Conservation (phyloP, 2,113 vertebrate species). For the Sminthopsis crassicaudata region DNA sequence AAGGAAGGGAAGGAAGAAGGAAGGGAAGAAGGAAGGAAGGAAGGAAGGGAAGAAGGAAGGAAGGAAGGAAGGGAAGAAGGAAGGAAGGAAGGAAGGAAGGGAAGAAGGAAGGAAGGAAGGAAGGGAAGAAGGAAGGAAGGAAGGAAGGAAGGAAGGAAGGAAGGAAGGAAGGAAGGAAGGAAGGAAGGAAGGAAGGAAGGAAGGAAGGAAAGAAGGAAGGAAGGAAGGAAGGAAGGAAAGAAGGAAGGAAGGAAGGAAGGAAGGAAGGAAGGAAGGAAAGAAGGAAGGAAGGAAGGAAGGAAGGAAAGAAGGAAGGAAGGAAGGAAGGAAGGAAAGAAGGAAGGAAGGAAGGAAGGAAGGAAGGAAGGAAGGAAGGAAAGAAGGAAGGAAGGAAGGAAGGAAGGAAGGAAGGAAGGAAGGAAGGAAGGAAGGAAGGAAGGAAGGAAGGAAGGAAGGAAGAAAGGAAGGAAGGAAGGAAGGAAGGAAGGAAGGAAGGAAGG, state of each 20-base stretch:
- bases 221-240: rapidly evolving
- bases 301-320: background rate
- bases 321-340: background rate
- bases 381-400: too few relatives aligned
- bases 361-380: too few relatives aligned
- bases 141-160: background rate
- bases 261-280: background rate
- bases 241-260: background rate
- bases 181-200: background rate
- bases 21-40: background rate
- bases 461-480: background rate
- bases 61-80: background rate
- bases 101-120: background rate
- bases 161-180: background rate
- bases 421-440: background rate
- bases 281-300: too few relatives aligned
- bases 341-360: background rate
- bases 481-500: background rate
- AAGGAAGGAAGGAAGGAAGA: too few relatives aligned
- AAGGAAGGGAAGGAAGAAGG: too few relatives aligned
- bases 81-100: background rate
- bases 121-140: background rate
- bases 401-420: too few relatives aligned
- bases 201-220: too few relatives aligned
- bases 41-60: too few relatives aligned